phyloP scores from a whole-genome alignment of 2,113 vertebrate species.

The Puffinus mauretanicus region DNA sequence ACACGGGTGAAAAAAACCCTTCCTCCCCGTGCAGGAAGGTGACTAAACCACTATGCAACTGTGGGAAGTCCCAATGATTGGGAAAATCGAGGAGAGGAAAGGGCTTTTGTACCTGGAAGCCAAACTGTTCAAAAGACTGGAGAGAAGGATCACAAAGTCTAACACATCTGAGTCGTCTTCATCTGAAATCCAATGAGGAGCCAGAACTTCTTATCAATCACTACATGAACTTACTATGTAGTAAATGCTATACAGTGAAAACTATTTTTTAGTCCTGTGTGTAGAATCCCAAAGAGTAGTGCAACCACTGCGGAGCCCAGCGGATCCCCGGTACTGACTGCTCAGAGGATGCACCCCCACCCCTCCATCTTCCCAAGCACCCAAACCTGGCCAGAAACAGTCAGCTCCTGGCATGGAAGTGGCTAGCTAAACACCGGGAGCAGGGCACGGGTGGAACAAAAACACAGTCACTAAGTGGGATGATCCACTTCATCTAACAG shows the following conservation, averaged over 20 bases:
- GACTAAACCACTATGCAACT: not conserved
- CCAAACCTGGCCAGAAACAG: not conserved
- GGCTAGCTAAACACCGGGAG: not conserved
- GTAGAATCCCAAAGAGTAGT: not conserved
- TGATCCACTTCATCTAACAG: not conserved
- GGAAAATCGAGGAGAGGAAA: not conserved
- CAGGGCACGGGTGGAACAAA: not conserved
- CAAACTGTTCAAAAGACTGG: not conserved
- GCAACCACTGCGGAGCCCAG: not conserved
- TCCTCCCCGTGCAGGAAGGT: not conserved
- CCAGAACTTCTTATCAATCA: not conserved
- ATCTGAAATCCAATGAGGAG: not conserved
- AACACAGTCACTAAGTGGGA: not conserved
- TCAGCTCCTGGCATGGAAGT: not conserved
- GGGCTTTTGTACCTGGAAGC: not conserved
- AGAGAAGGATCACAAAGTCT: not conserved
- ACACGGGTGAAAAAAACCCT: accelerated
- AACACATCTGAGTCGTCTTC: not conserved
- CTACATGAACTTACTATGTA: not conserved
- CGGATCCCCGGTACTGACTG: not conserved
- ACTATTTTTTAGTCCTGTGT: not conserved
- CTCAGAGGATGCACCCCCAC: not conserved
- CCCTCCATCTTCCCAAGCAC: not conserved
- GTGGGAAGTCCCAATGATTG: not conserved
- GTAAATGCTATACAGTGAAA: not conserved